A percentile compares a stretch with the other conserved stretches of the same genome.
Evolutionary conservation across 1,140 invertebrate species (phyloP).

Genomic region (Bombus sylvicola): DNA sequence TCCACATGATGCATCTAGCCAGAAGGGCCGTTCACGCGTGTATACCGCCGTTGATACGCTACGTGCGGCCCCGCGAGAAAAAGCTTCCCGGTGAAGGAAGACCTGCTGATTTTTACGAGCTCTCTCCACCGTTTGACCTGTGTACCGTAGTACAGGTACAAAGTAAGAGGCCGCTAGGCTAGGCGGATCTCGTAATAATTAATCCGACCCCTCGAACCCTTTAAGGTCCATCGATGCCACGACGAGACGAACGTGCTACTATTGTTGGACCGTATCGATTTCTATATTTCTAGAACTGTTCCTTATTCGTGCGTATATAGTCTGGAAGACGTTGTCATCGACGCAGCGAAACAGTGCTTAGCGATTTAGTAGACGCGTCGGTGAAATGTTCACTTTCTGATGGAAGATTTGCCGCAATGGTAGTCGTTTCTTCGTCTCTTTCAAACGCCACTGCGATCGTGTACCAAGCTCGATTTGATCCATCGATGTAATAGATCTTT

Average conservation of each 20-base stretch:
- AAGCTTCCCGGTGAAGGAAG: constrained; percentile 20
- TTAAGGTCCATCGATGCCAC: neutral
- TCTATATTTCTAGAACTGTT: no score
- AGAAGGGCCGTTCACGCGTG: constrained; percentile 34
- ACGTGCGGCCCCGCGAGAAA: constrained; percentile 32
- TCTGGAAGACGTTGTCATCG: no score
- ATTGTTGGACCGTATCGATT: no score
- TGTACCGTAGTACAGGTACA: neutral
- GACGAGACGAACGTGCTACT: neutral
- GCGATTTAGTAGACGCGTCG: no score
- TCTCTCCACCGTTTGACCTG: constrained; percentile 36
- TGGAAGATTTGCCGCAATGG: no score
- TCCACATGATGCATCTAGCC: constrained; percentile 53
- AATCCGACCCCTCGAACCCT: neutral
- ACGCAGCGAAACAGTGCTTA: no score
- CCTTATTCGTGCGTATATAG: accelerated
- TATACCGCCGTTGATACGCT: neutral
- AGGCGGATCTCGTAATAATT: constrained; percentile 17
- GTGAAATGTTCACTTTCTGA: no score
- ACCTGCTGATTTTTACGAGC: constrained; percentile 11
- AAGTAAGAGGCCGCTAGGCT: constrained; percentile 36
- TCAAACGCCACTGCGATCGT: no score
- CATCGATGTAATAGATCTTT: no score
- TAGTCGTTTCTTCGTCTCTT: no score
- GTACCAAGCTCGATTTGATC: no score